Percentiles rank a stretch among this genome's conserved stretches.
phyloP scores from a whole-genome alignment of 1,140 invertebrate species.

The Campoletis sonorensis region DNA sequence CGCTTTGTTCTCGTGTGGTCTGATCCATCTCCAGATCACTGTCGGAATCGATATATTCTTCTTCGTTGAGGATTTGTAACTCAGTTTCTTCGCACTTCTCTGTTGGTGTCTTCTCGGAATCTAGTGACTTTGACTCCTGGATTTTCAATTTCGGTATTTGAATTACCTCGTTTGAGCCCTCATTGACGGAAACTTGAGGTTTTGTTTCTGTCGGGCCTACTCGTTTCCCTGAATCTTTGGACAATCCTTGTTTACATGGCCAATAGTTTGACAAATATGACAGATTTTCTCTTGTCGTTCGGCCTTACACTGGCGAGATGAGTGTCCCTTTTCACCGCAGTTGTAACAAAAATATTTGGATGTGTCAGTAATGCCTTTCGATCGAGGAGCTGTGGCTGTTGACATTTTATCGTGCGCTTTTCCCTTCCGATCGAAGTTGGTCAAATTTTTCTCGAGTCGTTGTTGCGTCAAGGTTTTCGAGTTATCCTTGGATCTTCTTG shows the following conservation, averaged over 20 bases:
- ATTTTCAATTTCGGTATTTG: neutral
- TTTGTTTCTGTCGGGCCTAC: constrained; percentile 21
- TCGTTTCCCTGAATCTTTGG: constrained; percentile 39
- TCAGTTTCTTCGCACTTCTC: neutral
- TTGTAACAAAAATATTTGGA: constrained; percentile 33
- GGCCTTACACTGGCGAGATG: neutral
- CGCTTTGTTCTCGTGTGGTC: too few relatives aligned
- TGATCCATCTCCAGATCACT: too few relatives aligned
- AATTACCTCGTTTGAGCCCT: constrained; percentile 21
- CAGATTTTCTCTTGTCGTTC: constrained; percentile 25
- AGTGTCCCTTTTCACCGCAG: neutral
- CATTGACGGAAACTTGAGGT: constrained; percentile 25
- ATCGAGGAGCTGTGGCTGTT: neutral
- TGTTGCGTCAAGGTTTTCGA: constrained; percentile 16
- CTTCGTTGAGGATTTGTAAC: neutral
- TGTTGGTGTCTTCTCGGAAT: neutral
- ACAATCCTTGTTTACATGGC: constrained; percentile 42
- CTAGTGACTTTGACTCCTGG: neutral
- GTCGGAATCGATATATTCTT: neutral
- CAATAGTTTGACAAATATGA: constrained; percentile 11
- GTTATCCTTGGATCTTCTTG: neutral
- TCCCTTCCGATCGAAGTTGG: neutral
- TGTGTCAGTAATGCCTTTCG: neutral
- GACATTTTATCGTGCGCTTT: neutral
- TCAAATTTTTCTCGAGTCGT: constrained; percentile 12